Evolutionary conservation across 2,797 vertebrate genomes (phyloP), one percentile per base, ranked within the genome.

Genomic region (Nannoperca australis): DNA sequence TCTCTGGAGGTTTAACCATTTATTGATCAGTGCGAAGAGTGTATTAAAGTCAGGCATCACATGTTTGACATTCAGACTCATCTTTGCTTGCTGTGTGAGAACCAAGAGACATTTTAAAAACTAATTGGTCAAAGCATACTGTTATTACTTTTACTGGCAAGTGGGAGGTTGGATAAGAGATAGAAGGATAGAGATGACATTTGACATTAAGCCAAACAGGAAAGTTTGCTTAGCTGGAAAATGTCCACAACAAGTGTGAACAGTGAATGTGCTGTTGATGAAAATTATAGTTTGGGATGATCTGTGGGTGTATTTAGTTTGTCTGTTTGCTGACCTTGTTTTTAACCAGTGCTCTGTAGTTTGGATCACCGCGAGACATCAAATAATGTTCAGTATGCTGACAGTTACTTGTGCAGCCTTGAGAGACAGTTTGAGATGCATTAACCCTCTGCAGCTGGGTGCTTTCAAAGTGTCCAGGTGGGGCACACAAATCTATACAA

Each of bases 1-100:
- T 56, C 69, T 64, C 53, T 66, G 56, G 69, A 24, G 10, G 47
- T 67, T 72, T 42, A 50, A 22, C 53, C 22, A 32, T 80, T 49
- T 27, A 24, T 20, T 20, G 44, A 65, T 68, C 45, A 17, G 38
- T 30, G 38, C 63, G 62, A 40, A 17, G 20, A 22, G 54, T 64
- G 40, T 55, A n/a, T 62, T 55, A 65, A 58, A 38, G 27, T 40
- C 30, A 20, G 42, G 53, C 15, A 15, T 64, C 34, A 18, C n/a
- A 8, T 45, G 22, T 60, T 55, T 74, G 32, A 72, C 65, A 58
- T 73, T 56, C 50, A 56, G 50, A 30, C 56, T 44, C 40, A 17
- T 82, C 20, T 76, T 24, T 7, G 40, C 58, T 11, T 18, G 58
- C 20, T 30, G 36, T 27, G 22, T 53, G 38, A 22, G 76, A 79